These are phyloP conservation scores for Spheniscus humboldti DNA, from an alignment of 2,797 vertebrate genomes.

Conservation along the genomic window DNA sequence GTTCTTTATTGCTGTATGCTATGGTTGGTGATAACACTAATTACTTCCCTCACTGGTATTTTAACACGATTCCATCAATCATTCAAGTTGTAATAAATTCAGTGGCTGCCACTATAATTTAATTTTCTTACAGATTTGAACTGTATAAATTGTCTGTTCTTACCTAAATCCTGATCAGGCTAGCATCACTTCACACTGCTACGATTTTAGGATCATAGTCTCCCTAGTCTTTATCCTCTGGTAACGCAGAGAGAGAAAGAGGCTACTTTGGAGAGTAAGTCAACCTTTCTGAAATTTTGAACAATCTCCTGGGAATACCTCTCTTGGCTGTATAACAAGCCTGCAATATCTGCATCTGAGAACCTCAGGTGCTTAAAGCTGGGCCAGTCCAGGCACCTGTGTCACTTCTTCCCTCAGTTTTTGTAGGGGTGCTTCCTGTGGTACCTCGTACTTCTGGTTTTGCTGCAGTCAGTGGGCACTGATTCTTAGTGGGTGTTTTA, in stretches of 20 bases:
- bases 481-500: not conserved
- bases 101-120: not conserved
- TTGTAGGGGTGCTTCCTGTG: not conserved
- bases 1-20: not conserved
- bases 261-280: not conserved
- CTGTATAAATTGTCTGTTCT: not conserved
- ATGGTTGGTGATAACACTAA: not conserved
- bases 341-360: not conserved
- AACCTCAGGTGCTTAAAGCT: not conserved
- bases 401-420: not conserved
- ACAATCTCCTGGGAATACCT: not conserved
- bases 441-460: accelerated
- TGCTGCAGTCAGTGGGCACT: not conserved
- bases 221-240: not conserved
- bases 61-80: not conserved
- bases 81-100: not conserved
- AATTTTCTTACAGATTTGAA: not conserved
- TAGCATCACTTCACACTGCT: not conserved
- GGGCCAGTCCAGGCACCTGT: not conserved
- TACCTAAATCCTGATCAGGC: not conserved
- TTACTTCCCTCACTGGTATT: not conserved
- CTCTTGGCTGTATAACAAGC: not conserved
- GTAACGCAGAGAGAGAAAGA: not conserved
- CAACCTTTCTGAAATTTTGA: not conserved
- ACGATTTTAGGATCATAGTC: not conserved